Percentiles rank a stretch among this genome's conserved stretches.
Conservation (phyloP, 2,888 invertebrate genomes). For the Drosophila testacea region DNA sequence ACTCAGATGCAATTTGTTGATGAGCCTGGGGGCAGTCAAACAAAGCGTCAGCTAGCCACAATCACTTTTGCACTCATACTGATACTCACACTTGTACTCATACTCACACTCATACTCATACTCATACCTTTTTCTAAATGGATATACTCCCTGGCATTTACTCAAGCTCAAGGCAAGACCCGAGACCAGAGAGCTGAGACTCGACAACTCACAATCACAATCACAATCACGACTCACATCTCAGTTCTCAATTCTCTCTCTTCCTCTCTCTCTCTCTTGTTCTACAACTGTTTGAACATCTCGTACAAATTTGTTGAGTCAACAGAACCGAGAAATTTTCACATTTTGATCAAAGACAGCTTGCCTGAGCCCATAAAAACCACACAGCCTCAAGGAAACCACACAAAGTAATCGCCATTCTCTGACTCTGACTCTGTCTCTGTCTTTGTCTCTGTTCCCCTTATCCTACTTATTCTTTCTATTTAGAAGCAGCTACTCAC, state of each 20-base stretch:
- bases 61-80: conserved; percentile 12
- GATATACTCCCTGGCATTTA: conserved; percentile 1
- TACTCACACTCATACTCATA: not conserved
- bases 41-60: conserved; percentile 36
- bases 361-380: conserved; percentile 19
- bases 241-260: conserved; percentile 4
- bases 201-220: not conserved
- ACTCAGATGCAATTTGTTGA: conserved; percentile 59
- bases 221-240: conserved; percentile 11
- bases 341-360: conserved; percentile 58
- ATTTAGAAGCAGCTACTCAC: no score
- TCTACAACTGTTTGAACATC: conserved; percentile 40
- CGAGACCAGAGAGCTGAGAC: not conserved
- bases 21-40: conserved; percentile 49
- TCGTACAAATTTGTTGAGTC: conserved; percentile 42
- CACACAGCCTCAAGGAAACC: conserved; percentile 34
- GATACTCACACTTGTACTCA: not conserved
- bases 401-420: conserved; percentile 27
- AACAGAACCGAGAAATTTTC: conserved; percentile 32
- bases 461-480: not conserved
- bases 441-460: not conserved
- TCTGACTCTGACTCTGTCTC: no score
- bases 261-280: not conserved
- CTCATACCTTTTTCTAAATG: not conserved
- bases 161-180: conserved; percentile 27